Conservation (phyloP, 2,797 vertebrate genomes). For the Macroramphosus scolopax region DNA sequence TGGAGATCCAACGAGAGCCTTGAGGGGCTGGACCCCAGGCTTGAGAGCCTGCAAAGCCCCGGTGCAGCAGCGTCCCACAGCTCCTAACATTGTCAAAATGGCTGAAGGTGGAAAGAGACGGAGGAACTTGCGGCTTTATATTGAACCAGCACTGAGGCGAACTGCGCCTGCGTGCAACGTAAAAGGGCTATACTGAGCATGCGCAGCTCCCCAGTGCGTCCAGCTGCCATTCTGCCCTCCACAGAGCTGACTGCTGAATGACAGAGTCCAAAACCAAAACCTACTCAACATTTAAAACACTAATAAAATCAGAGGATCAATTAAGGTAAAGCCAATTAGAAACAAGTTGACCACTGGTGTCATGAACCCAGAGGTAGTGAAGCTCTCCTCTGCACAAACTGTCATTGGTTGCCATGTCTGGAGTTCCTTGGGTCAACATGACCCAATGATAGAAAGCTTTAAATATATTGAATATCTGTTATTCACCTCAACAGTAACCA, state of each 20-base stretch:
- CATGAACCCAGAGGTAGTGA: too few species aligned
- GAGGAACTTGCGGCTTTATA: slow-evolving; percentile 66
- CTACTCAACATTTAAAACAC: neutral
- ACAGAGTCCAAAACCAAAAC: neutral
- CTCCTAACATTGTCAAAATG: slow-evolving; percentile 82
- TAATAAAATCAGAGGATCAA: too few species aligned
- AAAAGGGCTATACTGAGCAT: slow-evolving; percentile 29
- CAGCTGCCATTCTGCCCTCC: slow-evolving; percentile 57
- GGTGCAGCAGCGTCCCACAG: slow-evolving; percentile 80
- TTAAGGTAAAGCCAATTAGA: too few species aligned
- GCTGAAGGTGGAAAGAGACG: slow-evolving; percentile 83
- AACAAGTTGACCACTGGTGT: too few species aligned
- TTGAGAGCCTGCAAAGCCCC: slow-evolving; percentile 77
- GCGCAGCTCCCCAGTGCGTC: slow-evolving; percentile 2
- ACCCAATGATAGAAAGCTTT: too few species aligned
- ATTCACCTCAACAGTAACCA: too few species aligned
- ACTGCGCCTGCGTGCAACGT: slow-evolving; percentile 67
- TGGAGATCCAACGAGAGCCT: slow-evolving; percentile 75
- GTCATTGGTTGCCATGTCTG: too few species aligned
- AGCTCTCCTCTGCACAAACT: too few species aligned
- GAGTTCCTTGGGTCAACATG: too few species aligned
- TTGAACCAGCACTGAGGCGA: slow-evolving; percentile 2
- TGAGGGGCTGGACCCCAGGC: slow-evolving; percentile 76
- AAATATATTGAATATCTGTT: too few species aligned
- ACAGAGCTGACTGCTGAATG: slow-evolving; percentile 1